Evolutionary conservation across 2,888 invertebrate species (phyloP).

Genomic region (Ornithoptera alexandrae): DNA sequence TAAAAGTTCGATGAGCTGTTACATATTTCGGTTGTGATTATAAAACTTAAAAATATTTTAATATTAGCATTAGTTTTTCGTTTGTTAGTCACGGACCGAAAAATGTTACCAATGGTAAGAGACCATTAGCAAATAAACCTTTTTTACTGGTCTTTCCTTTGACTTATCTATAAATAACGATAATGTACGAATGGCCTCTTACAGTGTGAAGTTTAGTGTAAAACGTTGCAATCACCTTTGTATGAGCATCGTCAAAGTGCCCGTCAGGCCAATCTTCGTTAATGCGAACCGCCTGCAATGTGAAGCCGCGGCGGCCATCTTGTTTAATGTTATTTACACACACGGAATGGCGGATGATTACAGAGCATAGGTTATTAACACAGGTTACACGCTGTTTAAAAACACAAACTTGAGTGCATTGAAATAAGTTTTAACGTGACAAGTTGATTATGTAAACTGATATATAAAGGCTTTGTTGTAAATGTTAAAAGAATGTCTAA

Average conservation of each 20-base stretch:
- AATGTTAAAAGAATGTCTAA: neutral
- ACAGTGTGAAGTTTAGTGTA: constrained; percentile 34
- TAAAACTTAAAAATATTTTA: neutral
- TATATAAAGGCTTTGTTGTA: neutral
- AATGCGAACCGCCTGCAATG: constrained; percentile 68
- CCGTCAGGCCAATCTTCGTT: constrained; percentile 73
- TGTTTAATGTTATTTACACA: constrained; percentile 72
- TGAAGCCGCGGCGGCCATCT: constrained; percentile 59
- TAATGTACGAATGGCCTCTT: no score
- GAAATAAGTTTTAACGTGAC: no score
- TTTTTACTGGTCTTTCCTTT: no score
- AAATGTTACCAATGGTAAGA: neutral
- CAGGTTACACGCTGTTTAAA: constrained; percentile 12
- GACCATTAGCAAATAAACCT: neutral
- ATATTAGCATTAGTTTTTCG: neutral
- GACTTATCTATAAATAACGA: no score
- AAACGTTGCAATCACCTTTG: constrained; percentile 65
- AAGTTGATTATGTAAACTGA: neutral
- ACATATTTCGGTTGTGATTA: constrained; percentile 22
- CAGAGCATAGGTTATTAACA: constrained; percentile 13
- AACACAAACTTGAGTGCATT: constrained; percentile 24
- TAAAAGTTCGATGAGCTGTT: constrained; percentile 15
- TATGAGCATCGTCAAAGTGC: constrained; percentile 71
- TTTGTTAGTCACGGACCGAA: constrained; percentile 2
- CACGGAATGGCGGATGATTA: constrained; percentile 53